A percentile compares a stretch with the other conserved stretches of the same genome.
These are phyloP conservation scores for Pseudolaguvia tuberculata DNA, from an alignment of 2,113 vertebrate species.

Conservation along the genomic window DNA sequence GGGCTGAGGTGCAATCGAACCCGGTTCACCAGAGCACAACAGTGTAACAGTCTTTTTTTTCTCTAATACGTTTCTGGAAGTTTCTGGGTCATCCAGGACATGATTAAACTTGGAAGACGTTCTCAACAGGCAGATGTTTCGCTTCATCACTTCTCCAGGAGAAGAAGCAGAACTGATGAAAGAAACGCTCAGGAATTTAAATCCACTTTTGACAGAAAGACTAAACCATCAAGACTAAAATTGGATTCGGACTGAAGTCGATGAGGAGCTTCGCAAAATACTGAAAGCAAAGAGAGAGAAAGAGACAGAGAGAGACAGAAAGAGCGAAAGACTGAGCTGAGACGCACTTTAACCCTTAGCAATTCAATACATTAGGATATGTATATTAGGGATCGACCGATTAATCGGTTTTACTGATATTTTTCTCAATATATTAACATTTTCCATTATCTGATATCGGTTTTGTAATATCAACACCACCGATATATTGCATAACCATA, in stretches of 20 bases:
- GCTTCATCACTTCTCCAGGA: background rate
- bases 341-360: too few relatives aligned
- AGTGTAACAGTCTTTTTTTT: background rate
- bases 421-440: too few relatives aligned
- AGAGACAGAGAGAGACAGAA: too few relatives aligned
- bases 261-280: background rate
- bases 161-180: background rate
- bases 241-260: background rate
- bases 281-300: background rate
- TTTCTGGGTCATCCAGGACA: background rate
- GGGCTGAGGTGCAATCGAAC: too few relatives aligned
- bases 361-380: too few relatives aligned
- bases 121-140: background rate
- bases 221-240: background rate
- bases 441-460: too few relatives aligned
- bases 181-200: background rate
- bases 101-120: background rate
- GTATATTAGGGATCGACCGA: too few relatives aligned
- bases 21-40: too few relatives aligned
- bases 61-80: background rate
- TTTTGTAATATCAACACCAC: too few relatives aligned
- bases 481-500: too few relatives aligned
- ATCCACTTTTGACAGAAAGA: background rate
- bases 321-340: too few relatives aligned
- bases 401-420: too few relatives aligned